phyloP scores from a whole-genome alignment of 2,888 invertebrate species.

The Spialia ferax region DNA sequence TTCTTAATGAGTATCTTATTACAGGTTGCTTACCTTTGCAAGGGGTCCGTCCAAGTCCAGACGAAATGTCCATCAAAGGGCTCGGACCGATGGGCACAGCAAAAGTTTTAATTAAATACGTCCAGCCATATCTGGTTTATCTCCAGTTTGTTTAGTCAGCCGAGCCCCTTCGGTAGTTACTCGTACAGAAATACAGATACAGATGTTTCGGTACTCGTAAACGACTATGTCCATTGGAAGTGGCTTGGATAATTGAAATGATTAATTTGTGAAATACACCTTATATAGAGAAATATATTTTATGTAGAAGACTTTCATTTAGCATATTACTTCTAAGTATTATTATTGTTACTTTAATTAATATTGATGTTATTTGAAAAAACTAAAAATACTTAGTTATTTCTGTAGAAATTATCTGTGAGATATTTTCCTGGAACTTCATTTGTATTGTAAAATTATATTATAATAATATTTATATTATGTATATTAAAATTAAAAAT shows the following conservation, averaged over 20 bases:
- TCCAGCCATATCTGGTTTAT: conserved; percentile 52
- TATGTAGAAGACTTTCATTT: too few species aligned
- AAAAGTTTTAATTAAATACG: conserved; percentile 80
- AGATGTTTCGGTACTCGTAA: conserved; percentile 34
- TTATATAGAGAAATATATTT: not conserved
- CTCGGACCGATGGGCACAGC: conserved; percentile 50
- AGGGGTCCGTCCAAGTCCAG: conserved; percentile 21
- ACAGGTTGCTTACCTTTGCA: not conserved
- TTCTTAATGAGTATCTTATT: not conserved
- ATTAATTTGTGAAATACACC: not conserved
- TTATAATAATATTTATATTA: too few species aligned
- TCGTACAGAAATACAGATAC: too few species aligned
- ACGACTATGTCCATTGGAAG: conserved; percentile 1
- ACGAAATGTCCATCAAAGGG: conserved; percentile 44
- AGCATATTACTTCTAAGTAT: too few species aligned
- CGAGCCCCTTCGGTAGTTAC: conserved; percentile 47
- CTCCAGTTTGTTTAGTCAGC: conserved; percentile 57
- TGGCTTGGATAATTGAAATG: not conserved
- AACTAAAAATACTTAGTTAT: too few species aligned
- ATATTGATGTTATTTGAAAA: too few species aligned
- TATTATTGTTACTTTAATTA: too few species aligned
- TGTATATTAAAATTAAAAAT: too few species aligned
- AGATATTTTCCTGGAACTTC: too few species aligned
- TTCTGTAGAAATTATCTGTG: too few species aligned
- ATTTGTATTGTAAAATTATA: too few species aligned